phyloP scores from a whole-genome alignment of 35 echinoderm and acorn worm genomes.

The Apostichopus californicus region DNA sequence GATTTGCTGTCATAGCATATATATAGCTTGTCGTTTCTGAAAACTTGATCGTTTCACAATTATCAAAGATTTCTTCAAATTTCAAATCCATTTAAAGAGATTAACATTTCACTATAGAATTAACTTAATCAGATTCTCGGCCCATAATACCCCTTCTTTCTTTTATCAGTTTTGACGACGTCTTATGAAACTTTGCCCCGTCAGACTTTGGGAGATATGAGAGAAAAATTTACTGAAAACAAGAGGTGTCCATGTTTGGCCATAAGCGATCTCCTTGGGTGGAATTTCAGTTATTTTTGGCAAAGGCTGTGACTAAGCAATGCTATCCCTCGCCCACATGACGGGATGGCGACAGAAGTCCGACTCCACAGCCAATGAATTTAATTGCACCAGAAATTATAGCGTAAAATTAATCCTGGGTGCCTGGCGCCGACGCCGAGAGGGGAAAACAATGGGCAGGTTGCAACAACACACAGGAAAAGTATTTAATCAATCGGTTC shows the following conservation, averaged over 20 bases:
- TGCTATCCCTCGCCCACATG: not conserved
- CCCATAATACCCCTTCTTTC: not conserved
- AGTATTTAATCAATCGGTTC: constrained; percentile 30
- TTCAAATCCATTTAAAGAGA: constrained; percentile 5
- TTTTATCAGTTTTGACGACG: not conserved
- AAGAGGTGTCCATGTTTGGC: constrained; percentile 8
- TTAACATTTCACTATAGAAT: not conserved
- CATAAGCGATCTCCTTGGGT: constrained; percentile 16
- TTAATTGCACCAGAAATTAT: constrained; percentile 34
- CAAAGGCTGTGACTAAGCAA: not conserved
- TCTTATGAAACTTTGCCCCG: too few relatives aligned
- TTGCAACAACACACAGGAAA: not conserved
- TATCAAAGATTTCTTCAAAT: not conserved
- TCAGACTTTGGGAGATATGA: not conserved
- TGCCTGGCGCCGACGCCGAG: not conserved
- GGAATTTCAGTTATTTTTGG: constrained; percentile 40
- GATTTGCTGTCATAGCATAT: not conserved
- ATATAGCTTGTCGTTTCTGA: not conserved
- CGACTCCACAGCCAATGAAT: constrained; percentile 22
- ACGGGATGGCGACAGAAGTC: not conserved
- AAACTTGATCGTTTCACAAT: constrained; percentile 2
- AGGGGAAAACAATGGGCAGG: constrained; percentile 6
- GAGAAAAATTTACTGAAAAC: not conserved
- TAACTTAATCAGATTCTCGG: not conserved
- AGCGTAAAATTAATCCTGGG: constrained; percentile 51